Conservation (phyloP, 2,113 vertebrate species). For the Saccopteryx leptura region DNA sequence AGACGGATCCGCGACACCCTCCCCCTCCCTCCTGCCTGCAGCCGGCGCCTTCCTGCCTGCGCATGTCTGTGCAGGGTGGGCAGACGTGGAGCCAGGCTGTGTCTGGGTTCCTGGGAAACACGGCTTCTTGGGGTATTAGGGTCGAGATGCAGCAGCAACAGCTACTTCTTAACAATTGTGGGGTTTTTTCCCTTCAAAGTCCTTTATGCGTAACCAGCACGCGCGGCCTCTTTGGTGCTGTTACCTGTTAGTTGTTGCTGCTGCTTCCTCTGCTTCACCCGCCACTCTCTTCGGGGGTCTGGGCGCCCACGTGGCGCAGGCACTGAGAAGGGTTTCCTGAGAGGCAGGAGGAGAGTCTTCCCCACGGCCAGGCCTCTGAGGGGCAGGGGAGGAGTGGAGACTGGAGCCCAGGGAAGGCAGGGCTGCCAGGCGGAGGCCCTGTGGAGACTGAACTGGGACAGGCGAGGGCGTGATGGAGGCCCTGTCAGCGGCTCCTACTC, state of each 20-base stretch:
- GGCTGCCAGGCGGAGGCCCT: neutral
- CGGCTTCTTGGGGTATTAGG: too few species aligned
- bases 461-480: neutral
- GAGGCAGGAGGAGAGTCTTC: neutral
- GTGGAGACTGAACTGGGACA: neutral
- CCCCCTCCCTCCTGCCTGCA: fast-evolving
- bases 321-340: neutral
- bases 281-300: too few species aligned
- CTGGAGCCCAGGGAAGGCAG: neutral
- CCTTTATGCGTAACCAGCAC: neutral
- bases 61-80: neutral
- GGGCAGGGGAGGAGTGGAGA: too few species aligned
- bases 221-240: neutral
- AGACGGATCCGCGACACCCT: fast-evolving
- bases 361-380: neutral
- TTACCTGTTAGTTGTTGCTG: neutral
- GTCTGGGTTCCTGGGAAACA: neutral
- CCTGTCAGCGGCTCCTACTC: too few species aligned
- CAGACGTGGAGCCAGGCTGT: fast-evolving
- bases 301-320: neutral
- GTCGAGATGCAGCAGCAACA: too few species aligned
- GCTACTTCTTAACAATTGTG: neutral
- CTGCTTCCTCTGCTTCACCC: neutral
- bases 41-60: neutral
- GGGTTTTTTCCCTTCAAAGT: too few species aligned